Base-by-base conservation (phyloP, 2,797 vertebrate species). In the Argyrosomus regius region DNA sequence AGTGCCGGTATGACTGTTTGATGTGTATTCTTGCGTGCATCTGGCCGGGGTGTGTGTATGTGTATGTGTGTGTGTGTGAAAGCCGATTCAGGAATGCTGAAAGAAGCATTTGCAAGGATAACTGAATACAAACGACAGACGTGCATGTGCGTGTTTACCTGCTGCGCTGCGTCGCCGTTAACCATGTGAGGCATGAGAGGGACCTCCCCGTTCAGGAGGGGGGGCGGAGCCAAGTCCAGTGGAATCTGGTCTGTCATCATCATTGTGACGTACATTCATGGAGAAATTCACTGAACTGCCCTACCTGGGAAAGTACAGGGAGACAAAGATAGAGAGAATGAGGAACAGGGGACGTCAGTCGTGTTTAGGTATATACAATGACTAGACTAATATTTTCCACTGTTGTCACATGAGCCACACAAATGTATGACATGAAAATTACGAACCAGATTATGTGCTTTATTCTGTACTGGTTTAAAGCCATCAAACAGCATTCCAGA, bases 201-300 rank as follows among this genome's bases (percentile, higher is more conserved):
- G 76, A 98, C 96, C 93, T 99, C 98, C 93, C 97, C 97, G 18
- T 98, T 99, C 95, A 99, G 96, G 95, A 97, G 90, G 82, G 91
- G 89, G 67, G 98, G 97, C 77, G 97, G 97, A 72, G 98, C 96
- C 96, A 99, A 96, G 92, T 99, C 98, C 97, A 99, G 96, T 88
- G 98, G 98, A 93, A 99, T 98, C 93, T 98, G 98, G 97, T 99
- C 98, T 96, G 98, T 98, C 98, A 99, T 99, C 98, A 99, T 99
- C 98, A 99, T 98, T 95, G 98, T 99, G 98, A 99, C 98, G 93
- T 99, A 99, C 98, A 99, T 99, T 99, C 98, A 99, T 99, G 98
- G 98, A 99, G 97, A 97, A 97, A 87, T 96, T 95, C 95, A 96
- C 96, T 96, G 95, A 95, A 96, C 96, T 60, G 93, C 91, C 92